phyloP scores from a whole-genome alignment of 2,888 invertebrate genomes.

The Athetis lepigone region DNA sequence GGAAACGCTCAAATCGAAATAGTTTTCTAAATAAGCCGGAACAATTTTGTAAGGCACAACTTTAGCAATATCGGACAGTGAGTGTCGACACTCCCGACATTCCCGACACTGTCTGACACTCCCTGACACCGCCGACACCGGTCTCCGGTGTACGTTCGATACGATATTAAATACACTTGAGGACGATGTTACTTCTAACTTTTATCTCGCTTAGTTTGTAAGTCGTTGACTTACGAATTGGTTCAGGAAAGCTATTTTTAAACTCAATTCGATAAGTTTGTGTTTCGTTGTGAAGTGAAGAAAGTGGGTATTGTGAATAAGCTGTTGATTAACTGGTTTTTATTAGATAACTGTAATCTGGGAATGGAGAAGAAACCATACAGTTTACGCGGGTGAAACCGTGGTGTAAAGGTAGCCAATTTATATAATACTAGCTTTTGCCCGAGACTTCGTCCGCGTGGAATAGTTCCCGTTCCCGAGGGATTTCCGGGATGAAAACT shows the following conservation, averaged over 20 bases:
- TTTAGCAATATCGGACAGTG: conserved; percentile 70
- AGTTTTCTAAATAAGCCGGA: conserved; percentile 65
- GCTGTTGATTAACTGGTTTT: not conserved
- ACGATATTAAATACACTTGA: conserved; percentile 67
- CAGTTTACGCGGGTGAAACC: no score
- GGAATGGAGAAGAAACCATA: no score
- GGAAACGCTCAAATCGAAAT: conserved; percentile 56
- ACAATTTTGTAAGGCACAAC: conserved; percentile 64
- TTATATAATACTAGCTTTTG: no score
- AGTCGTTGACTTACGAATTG: conserved; percentile 46
- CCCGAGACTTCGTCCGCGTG: no score
- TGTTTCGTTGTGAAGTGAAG: conserved; percentile 5
- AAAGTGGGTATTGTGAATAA: conserved; percentile 1
- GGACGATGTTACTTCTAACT: conserved; percentile 50
- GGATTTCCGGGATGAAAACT: no score
- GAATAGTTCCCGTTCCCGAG: no score
- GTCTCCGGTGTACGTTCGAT: conserved; percentile 63
- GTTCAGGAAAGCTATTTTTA: conserved; percentile 45
- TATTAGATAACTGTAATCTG: no score
- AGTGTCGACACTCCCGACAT: conserved; percentile 52
- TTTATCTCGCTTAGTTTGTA: conserved; percentile 50
- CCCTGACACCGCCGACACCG: conserved; percentile 52
- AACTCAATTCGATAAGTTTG: conserved; percentile 31
- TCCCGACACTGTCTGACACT: conserved; percentile 42
- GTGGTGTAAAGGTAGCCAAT: no score